Conservation (phyloP, 2,113 vertebrate species). For the Apteryx owenii region DNA sequence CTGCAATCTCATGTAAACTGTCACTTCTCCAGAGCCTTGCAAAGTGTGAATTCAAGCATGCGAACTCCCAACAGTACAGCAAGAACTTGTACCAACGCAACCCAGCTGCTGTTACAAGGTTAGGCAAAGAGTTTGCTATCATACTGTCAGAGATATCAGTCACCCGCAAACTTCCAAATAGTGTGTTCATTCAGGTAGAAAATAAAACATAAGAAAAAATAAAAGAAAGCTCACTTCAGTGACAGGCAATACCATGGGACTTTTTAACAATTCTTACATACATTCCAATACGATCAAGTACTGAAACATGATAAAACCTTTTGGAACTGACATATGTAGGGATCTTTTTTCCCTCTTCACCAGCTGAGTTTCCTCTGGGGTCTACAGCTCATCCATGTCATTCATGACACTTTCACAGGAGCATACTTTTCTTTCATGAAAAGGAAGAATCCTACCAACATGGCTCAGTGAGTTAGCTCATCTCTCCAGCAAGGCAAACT, state of each 20-base stretch:
- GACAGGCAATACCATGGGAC: neutral
- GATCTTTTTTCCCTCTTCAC: neutral
- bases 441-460: neutral
- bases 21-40: neutral
- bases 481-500: neutral
- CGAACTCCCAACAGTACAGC: neutral
- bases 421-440: neutral
- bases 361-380: neutral
- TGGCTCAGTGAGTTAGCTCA: neutral
- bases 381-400: neutral
- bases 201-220: neutral
- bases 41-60: conserved; percentile 9
- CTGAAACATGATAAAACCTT: neutral
- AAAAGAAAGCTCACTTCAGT: neutral
- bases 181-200: neutral
- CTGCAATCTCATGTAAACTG: neutral
- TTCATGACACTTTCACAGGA: neutral
- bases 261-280: neutral
- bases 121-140: neutral
- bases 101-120: accelerated
- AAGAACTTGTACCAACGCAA: neutral
- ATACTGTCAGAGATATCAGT: neutral
- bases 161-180: neutral
- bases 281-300: neutral
- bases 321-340: neutral